These are phyloP conservation scores for Ditula angustiorana DNA, from an alignment of 2,888 invertebrate genomes.

Conservation along the genomic window DNA sequence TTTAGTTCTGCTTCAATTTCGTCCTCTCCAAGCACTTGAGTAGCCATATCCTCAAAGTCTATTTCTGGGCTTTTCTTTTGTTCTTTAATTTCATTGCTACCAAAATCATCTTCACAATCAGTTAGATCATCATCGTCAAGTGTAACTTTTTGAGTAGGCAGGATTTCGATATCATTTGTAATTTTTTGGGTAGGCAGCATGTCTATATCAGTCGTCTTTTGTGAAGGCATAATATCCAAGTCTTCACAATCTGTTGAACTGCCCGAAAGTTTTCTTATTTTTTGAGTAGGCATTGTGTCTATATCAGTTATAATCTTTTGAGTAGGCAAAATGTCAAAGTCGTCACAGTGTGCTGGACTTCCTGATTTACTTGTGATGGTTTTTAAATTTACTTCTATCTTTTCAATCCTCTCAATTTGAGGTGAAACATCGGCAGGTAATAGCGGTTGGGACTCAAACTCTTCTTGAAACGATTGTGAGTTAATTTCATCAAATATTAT, in stretches of 20 bases:
- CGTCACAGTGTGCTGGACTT: conserved; percentile 57
- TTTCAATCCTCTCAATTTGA: conserved; percentile 43
- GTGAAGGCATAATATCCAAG: conserved; percentile 56
- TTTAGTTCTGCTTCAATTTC: conserved; percentile 37
- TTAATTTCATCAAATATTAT: conserved; percentile 69
- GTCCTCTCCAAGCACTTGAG: conserved; percentile 43
- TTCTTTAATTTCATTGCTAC: conserved; percentile 21
- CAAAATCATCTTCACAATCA: conserved; percentile 46
- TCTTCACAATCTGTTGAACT: conserved; percentile 66
- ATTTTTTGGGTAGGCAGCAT: conserved; percentile 31
- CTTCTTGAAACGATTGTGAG: conserved; percentile 53
- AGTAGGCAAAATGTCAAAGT: conserved; percentile 56
- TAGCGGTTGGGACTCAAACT: conserved; percentile 68
- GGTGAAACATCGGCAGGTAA: conserved; percentile 48
- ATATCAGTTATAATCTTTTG: conserved; percentile 52
- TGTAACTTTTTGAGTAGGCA: conserved; percentile 34
- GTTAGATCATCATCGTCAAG: conserved; percentile 44
- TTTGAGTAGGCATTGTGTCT: conserved; percentile 25
- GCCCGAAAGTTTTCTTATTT: conserved; percentile 43
- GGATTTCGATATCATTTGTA: conserved; percentile 29
- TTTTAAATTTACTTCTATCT: conserved; percentile 42
- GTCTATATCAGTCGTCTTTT: conserved; percentile 47
- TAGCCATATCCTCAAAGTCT: conserved; percentile 48
- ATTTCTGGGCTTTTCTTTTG: conserved; percentile 32
- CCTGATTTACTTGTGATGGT: conserved; percentile 43